phyloP scores from a whole-genome alignment of 2,113 vertebrate species.

The Xenopus laevis region DNA sequence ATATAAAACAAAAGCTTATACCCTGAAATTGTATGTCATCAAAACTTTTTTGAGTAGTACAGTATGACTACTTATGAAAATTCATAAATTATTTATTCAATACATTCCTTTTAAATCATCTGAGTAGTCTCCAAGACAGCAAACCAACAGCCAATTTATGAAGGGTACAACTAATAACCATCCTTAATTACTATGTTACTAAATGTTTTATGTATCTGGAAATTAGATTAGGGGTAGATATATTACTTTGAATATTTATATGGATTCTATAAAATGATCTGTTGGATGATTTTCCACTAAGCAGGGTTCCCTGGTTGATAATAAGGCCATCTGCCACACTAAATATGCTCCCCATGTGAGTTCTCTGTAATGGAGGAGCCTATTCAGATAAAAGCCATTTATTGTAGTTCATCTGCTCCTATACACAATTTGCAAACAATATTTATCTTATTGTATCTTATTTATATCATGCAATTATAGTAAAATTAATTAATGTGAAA shows the following conservation, averaged over 20 bases:
- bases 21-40: too few relatives aligned
- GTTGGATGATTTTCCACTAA: conserved; percentile 31
- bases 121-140: neutral
- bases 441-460: neutral
- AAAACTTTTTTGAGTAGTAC: too few relatives aligned
- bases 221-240: conserved; percentile 23
- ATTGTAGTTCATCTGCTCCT: conserved; percentile 27
- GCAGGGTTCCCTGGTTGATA: conserved; percentile 31
- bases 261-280: conserved; percentile 24
- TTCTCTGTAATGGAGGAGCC: conserved; percentile 27
- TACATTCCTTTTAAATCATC: neutral
- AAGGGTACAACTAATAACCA: neutral
- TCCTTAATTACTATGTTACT: neutral
- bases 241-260: conserved; percentile 26
- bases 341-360: conserved; percentile 37
- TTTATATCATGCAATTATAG: too few relatives aligned
- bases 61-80: too few relatives aligned
- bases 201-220: conserved; percentile 8
- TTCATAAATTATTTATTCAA: too few relatives aligned
- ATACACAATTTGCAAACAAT: conserved; percentile 17
- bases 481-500: too few relatives aligned
- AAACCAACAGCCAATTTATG: neutral
- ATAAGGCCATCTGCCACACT: conserved; percentile 40
- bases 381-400: conserved; percentile 30
- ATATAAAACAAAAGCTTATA: too few relatives aligned